phyloP scores from a whole-genome alignment of 2,113 vertebrate species.

The Willisornis vidua region DNA sequence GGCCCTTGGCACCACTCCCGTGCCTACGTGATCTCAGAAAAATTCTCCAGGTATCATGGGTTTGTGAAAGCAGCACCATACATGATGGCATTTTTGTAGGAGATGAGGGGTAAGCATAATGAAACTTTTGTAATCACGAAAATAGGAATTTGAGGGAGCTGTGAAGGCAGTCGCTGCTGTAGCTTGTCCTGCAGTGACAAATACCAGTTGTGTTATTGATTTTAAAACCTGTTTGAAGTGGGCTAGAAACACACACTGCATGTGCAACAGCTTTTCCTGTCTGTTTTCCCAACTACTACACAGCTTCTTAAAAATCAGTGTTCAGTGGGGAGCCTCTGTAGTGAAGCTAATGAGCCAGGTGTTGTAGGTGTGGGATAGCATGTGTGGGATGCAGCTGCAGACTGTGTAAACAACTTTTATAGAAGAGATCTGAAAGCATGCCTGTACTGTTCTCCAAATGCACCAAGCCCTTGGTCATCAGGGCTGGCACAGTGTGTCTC shows the following conservation, averaged over 20 bases:
- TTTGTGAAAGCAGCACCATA: background rate
- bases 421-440: background rate
- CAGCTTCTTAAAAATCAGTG: background rate
- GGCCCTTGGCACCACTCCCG: background rate
- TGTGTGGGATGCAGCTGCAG: background rate
- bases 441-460: background rate
- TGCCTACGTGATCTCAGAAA: background rate
- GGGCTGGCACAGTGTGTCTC: background rate
- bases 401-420: background rate
- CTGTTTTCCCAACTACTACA: background rate
- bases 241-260: background rate
- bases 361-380: background rate
- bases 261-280: background rate
- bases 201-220: fast-evolving
- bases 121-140: background rate
- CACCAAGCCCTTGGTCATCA: fast-evolving
- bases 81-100: fast-evolving
- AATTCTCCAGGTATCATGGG: fast-evolving
- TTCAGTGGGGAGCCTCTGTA: background rate
- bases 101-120: fast-evolving
- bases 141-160: background rate
- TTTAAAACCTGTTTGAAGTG: background rate
- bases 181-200: background rate
- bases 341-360: fast-evolving
- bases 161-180: background rate